These are phyloP conservation scores for Ditula angustiorana DNA, from an alignment of 2,888 invertebrate species.

Conservation along the genomic window DNA sequence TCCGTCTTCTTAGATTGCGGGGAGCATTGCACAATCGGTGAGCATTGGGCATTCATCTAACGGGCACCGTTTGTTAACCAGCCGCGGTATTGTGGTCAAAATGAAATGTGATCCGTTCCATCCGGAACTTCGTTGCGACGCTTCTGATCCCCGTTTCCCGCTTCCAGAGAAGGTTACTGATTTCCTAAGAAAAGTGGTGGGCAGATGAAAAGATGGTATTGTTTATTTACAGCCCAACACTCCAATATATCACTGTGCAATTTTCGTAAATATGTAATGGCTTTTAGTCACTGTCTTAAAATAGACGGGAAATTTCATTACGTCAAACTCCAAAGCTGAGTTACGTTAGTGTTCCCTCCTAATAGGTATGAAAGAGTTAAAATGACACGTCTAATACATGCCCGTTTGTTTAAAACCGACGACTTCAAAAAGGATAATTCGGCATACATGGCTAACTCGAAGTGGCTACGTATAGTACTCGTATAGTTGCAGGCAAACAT, in stretches of 20 bases:
- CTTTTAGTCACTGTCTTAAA: constrained; percentile 11
- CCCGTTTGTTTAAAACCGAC: no score
- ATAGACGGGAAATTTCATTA: constrained; percentile 15
- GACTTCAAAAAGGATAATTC: no score
- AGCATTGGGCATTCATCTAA: constrained; percentile 56
- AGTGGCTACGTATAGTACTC: no score
- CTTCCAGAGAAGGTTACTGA: background rate
- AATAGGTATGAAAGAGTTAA: background rate
- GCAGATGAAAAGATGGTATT: background rate
- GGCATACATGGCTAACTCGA: no score
- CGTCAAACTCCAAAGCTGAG: constrained; percentile 13
- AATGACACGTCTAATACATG: background rate
- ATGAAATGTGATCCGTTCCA: constrained; percentile 59
- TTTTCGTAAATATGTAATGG: constrained; percentile 6
- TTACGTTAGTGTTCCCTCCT: background rate
- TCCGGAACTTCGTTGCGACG: constrained; percentile 26
- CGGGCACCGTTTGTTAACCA: constrained; percentile 56
- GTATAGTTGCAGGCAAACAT: no score
- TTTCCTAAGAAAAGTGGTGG: constrained; percentile 16
- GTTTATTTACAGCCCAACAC: constrained; percentile 1
- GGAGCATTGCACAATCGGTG: constrained; percentile 60
- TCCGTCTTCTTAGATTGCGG: constrained; percentile 59
- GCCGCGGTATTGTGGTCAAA: constrained; percentile 51
- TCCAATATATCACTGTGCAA: constrained; percentile 3
- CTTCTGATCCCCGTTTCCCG: background rate